Base-by-base conservation (phyloP, 2,888 invertebrate genomes). In the Drosophila melanosoma region DNA sequence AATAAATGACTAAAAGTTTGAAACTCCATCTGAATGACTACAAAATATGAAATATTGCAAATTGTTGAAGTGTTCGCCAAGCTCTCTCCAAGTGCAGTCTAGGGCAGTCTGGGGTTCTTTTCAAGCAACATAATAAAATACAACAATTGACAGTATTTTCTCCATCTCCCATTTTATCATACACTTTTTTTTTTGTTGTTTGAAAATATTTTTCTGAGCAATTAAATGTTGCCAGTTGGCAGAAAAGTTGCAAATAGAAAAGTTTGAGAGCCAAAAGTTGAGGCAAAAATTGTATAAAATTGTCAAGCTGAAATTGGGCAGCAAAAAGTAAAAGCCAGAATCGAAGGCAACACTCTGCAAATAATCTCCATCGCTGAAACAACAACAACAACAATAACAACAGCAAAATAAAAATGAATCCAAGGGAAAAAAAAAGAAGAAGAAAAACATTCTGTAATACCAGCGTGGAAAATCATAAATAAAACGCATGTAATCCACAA, bases 401-500 rank as follows among this genome's bases (percentile, higher is more conserved):
- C 49, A 63, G 54, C 52, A 63, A 84, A 87, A 87, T 79, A 81
- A 85, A 79, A 84, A 76, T 74, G 73, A 79, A 79, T 73, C 66
- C 65, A 66, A 68, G 71, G 65, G 35, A 74, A 74, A 87, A 87
- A 72, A 26, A 23, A 45, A 45, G 20, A 54, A 29, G 81, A 87
- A 72, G 45, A 23, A 45, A 45, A 45, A 54, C 76, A 82, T 89
- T 82, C 69, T 79, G 88, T 86, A 76, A 83, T 86, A 75, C 81
- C 83, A 88, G 90, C 90, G 76, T 70, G 74, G 76, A 87, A 82
- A 82, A 87, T 90, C 88, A 91, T 90, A 90, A 90, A 91, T 91
- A 89, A 91, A 86, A 82, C 90, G 86, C 89, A 79, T 89, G 90
- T 90, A 90, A 90, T 88, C 89, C 91, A 79, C 83, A 77, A 90